Percentiles rank a stretch among this genome's conserved stretches.
phyloP scores from a whole-genome alignment of 2,797 vertebrate species.

The Gephyroberyx darwinii region DNA sequence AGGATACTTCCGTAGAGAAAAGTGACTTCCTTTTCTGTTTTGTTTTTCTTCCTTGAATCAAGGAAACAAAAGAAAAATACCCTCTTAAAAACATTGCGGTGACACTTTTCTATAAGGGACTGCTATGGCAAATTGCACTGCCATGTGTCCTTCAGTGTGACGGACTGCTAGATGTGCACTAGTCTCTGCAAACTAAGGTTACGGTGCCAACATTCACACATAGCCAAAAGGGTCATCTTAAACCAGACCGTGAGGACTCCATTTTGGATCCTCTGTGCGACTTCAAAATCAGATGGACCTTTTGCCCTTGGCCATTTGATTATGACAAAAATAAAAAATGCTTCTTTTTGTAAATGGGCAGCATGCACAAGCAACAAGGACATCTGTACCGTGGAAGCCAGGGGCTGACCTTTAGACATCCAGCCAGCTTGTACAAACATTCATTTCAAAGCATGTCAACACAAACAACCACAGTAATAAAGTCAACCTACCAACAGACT shows the following conservation, averaged over 20 bases:
- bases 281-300: conserved; percentile 47
- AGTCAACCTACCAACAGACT: conserved; percentile 59
- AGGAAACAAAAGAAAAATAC: conserved; percentile 88
- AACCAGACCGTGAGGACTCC: conserved; percentile 45
- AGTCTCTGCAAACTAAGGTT: conserved; percentile 73
- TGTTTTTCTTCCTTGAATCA: conserved; percentile 96
- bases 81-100: conserved; percentile 77
- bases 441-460: conserved; percentile 76
- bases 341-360: conserved; percentile 60
- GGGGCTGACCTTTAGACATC: conserved; percentile 63
- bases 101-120: conserved; percentile 62
- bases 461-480: conserved; percentile 44
- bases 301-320: conserved; percentile 35
- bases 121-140: conserved; percentile 83
- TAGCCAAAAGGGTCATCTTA: conserved; percentile 64
- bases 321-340: not conserved
- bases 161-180: conserved; percentile 81
- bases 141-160: conserved; percentile 73
- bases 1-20: conserved; percentile 86
- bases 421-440: conserved; percentile 64
- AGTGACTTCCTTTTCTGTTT: conserved; percentile 83
- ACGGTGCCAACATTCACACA: conserved; percentile 85
- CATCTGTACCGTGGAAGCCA: conserved; percentile 60
- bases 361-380: conserved; percentile 76
- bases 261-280: conserved; percentile 41